Base-by-base conservation (phyloP, 2,113 vertebrate species). In the Lepisosteus oculatus region DNA sequence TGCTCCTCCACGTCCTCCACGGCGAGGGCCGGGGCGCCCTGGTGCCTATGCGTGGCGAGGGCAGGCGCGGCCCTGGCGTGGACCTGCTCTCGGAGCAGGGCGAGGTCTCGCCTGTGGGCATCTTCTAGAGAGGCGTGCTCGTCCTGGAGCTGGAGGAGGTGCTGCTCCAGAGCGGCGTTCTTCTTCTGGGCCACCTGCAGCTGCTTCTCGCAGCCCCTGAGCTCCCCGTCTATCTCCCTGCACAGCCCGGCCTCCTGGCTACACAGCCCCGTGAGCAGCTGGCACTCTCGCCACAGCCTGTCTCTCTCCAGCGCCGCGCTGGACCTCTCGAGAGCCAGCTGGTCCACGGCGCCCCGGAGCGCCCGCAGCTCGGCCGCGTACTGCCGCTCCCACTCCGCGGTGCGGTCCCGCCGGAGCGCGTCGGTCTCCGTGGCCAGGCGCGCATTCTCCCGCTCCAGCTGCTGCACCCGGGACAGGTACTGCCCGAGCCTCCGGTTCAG, bases 391-490 rank as follows among this genome's bases (percentile, higher is more conserved):
- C 80, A 68, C 17, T 78, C 84, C 70, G 44, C 55, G 45, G 73
- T 81, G 76, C 78, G 86, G 75, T 79, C 74, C 61, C 89, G 85
- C 71, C 83, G 85, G 57, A 93, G 83, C 55, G 82, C 76, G 9
- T 78, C 85, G 44, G 95, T 90, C 78, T 97, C 92, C 1, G 81
- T 29, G 0, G 88, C 68, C 17, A 98, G 90, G 43, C 78, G 81
- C 59, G 81, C 82, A 70, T 97, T 96, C 73, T 95, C 93, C 8
- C 85, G 81, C 87, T 98, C 96, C 81, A 98, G 74, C 76, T 95
- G 90, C 79, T 93, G 89, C 13, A 95, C 93, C 61, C 93, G 88
- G 75, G 85, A 83, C 64, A 98, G 87, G 67, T 98, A 98, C 43
- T 94, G 92, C 13, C 83, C 72, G 45, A 98, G 91, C 69, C 93